These are phyloP conservation scores for Hydrophis major DNA, from an alignment of 2,797 vertebrate genomes.

Conservation along the genomic window DNA sequence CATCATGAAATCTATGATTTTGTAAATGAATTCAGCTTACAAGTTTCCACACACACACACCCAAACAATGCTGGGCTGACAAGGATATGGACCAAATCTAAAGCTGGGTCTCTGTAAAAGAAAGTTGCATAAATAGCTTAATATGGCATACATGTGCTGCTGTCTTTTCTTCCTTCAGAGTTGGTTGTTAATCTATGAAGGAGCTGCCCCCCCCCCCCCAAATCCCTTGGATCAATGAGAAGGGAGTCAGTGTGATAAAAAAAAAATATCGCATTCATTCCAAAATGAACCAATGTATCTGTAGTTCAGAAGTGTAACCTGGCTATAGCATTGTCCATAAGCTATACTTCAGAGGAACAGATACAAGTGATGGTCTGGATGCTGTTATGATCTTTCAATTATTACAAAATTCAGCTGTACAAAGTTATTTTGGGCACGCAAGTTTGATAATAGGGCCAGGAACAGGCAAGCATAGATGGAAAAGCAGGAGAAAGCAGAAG, in stretches of 20 bases:
- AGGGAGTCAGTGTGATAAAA: not conserved
- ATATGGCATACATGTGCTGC: not conserved
- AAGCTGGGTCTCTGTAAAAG: not conserved
- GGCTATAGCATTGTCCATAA: fast-evolving
- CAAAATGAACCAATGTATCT: not conserved
- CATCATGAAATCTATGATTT: slow-evolving; percentile 40
- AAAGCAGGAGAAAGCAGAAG: not conserved
- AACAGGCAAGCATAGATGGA: not conserved
- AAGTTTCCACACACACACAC: slow-evolving; percentile 2
- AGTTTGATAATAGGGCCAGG: not conserved
- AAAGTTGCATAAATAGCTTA: not conserved
- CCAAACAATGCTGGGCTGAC: slow-evolving; percentile 22
- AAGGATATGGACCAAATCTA: not conserved
- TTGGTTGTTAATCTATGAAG: not conserved
- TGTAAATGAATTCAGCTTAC: slow-evolving; percentile 43
- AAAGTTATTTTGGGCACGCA: not conserved
- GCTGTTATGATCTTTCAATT: not conserved
- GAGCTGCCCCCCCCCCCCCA: not conserved
- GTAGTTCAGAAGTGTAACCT: not conserved
- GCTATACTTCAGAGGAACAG: not conserved
- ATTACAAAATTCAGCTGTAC: not conserved
- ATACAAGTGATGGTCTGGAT: not conserved
- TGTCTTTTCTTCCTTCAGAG: not conserved
- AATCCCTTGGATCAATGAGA: not conserved
- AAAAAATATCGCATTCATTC: not conserved